Evolutionary conservation across 2,888 invertebrate species (phyloP).

Genomic region (Poecilobothrus nobilitatus): DNA sequence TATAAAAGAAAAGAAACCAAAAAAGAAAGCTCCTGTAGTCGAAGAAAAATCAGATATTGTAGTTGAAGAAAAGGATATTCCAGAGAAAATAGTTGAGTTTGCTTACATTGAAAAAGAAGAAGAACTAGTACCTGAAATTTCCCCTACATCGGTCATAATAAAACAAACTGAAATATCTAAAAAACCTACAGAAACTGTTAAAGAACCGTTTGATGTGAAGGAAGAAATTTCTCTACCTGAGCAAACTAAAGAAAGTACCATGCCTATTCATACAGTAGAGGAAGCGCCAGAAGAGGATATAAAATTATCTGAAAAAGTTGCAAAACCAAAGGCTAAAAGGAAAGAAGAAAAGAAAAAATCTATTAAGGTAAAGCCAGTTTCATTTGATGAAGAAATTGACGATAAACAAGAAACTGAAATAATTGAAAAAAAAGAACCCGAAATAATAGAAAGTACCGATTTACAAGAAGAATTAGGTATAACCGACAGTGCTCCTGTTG

Average conservation of each 20-base stretch:
- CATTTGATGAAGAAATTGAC: neutral
- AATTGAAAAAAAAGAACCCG: no score
- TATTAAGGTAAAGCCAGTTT: neutral
- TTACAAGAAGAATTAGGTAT: no score
- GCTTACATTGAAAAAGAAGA: constrained; percentile 25
- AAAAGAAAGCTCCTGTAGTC: constrained; percentile 35
- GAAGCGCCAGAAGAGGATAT: constrained; percentile 2
- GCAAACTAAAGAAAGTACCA: neutral
- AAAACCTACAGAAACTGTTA: constrained; percentile 18
- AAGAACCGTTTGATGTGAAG: neutral
- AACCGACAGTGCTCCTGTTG: no score
- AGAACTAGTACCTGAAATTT: constrained; percentile 20
- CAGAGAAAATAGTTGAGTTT: constrained; percentile 31
- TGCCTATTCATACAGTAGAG: neutral
- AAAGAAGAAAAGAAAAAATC: constrained; percentile 33
- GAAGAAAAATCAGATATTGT: constrained; percentile 38
- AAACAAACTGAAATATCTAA: constrained; percentile 17
- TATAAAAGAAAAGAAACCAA: constrained; percentile 25
- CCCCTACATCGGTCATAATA: constrained; percentile 14
- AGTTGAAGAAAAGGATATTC: constrained; percentile 41
- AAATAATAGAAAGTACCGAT: no score
- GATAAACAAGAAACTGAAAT: neutral
- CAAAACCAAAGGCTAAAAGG: constrained; percentile 35
- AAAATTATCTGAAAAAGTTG: constrained; percentile 24
- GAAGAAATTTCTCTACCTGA: neutral